A percentile compares a stretch with the other conserved stretches of the same genome.
Evolutionary conservation across 2,113 vertebrate species (phyloP).

Genomic region (Corynorhinus townsendii): DNA sequence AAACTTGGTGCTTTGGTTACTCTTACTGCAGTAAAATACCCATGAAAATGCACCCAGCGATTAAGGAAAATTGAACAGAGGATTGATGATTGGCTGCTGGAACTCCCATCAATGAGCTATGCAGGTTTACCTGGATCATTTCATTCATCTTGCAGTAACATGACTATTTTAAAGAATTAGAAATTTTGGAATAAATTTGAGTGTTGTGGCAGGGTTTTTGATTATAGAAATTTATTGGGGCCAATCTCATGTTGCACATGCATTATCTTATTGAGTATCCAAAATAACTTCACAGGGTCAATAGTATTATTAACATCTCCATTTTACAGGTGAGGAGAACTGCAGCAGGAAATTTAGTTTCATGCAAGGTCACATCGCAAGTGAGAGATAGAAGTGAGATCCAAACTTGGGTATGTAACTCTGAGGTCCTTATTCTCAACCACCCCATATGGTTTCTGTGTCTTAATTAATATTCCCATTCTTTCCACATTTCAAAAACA

Average conservation of each 20-base stretch:
- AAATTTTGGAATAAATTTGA: not conserved
- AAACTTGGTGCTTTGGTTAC: not conserved
- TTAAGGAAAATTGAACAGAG: constrained; percentile 8
- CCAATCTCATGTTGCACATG: not conserved
- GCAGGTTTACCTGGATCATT: not conserved
- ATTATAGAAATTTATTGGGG: not conserved
- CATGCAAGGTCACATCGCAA: not conserved
- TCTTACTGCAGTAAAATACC: not conserved
- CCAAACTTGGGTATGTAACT: not conserved
- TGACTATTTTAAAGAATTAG: not conserved
- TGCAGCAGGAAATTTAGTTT: not conserved
- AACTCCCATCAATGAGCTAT: not conserved
- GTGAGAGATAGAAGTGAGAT: not conserved
- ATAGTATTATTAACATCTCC: not conserved
- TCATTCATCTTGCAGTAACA: not conserved
- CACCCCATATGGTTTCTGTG: not conserved
- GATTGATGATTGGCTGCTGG: not conserved
- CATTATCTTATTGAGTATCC: not conserved
- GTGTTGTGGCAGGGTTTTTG: not conserved
- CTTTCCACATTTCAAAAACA: not conserved
- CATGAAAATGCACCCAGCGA: not conserved
- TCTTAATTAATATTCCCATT: not conserved
- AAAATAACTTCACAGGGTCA: not conserved
- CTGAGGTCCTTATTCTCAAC: not conserved
- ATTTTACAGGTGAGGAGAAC: not conserved